Evolutionary conservation across 2,797 vertebrate genomes (phyloP), one percentile per base, ranked within the genome.

Genomic region (Naso thynnoides): DNA sequence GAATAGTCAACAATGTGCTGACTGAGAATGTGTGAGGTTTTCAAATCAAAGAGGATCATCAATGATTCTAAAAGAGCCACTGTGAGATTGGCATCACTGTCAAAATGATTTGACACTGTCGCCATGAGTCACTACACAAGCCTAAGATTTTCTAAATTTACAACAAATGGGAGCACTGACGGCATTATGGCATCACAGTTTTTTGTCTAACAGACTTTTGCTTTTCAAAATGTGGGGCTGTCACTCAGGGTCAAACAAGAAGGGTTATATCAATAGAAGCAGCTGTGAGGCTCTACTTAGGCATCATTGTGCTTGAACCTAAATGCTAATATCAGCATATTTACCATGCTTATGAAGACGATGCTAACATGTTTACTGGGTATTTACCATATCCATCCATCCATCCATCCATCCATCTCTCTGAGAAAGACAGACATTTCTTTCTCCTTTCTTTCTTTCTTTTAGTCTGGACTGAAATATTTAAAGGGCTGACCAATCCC

Each of bases 1-100:
- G 81, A 88, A 79, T 54, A 78, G 82, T 87, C 83, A 76, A 73
- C 84, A 75, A 78, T 77, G 62, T 79, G 76, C 58, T 33, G 48
- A 71, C 55, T 77, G 60, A 76, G 44, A 61, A 73, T 64, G 52
- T 44, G 33, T 62, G 57, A 66, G 62, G 50, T 62, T 62, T 67
- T 50, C 29, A 70, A 79, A 91, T 84, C 84, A 81, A 86, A 89
- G 72, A 56, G 50, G 68, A 68, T 75, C 69, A 70, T 68, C 42
- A 49, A 49, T 0, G 3, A 69, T 73, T 55, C 70, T 73, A 70
- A 66, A 50, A 66, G 8, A 61, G 48, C 15, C 29, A n/a, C 62
- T 76, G 65, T 61, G 53, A 68, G 81, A 87, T 71, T 77, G 80
- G 70, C 71, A 75, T 79, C 70, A 42, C 23, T 78, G 58, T 78